Conservation (phyloP, 2,888 invertebrate genomes). For the Lasioglossum figueresi region DNA sequence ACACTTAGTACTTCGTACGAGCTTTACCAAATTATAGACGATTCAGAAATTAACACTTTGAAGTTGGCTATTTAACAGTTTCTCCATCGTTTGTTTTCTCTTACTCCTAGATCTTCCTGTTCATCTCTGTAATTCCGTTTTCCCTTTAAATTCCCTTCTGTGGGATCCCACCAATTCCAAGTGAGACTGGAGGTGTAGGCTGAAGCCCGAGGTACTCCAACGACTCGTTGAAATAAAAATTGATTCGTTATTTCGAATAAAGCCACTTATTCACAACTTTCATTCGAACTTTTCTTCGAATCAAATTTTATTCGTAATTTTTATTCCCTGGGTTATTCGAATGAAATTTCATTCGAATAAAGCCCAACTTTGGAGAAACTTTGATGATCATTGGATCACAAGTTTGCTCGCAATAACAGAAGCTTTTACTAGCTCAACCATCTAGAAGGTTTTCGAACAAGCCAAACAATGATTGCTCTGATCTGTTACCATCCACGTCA, state of each 20-base stretch:
- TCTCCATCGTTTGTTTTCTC: not conserved
- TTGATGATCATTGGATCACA: not conserved
- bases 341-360: too few species aligned
- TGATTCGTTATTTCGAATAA: too few species aligned
- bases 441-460: not conserved
- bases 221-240: too few species aligned
- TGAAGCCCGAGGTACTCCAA: not conserved
- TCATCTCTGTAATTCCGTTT: not conserved
- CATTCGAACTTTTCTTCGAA: too few species aligned
- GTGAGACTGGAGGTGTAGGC: not conserved
- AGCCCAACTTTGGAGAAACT: too few species aligned
- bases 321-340: too few species aligned
- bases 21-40: not conserved
- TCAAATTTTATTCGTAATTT: too few species aligned
- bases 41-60: not conserved
- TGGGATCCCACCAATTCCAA: not conserved
- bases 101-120: not conserved
- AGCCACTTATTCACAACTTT: too few species aligned
- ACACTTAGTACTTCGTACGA: slow-evolving; percentile 14
- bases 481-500: not conserved
- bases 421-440: not conserved
- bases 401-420: not conserved
- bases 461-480: not conserved
- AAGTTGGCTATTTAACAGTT: not conserved
- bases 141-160: not conserved